Conservation (phyloP, 2,888 invertebrate genomes). For the Acronicta psi region DNA sequence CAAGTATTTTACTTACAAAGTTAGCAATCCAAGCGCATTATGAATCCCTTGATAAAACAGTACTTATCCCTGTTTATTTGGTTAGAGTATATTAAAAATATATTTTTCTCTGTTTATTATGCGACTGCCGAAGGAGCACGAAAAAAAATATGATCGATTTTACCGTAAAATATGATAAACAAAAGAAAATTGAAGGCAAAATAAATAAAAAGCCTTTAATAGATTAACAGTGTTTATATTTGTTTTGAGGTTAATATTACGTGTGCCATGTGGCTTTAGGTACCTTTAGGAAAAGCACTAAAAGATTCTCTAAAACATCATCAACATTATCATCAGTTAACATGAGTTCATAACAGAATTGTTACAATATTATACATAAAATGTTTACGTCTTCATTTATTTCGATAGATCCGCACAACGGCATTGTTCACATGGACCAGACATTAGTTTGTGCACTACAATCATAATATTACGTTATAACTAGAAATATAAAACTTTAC, state of each 20-base stretch:
- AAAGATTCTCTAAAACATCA: conserved; percentile 82
- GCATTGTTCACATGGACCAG: conserved; percentile 48
- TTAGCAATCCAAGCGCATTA: no score
- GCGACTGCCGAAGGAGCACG: no score
- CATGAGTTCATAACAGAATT: conserved; percentile 76
- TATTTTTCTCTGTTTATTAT: no score
- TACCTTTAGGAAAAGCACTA: conserved; percentile 84
- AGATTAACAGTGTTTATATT: conserved; percentile 89
- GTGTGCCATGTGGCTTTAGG: conserved; percentile 84
- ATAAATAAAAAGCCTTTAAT: conserved; percentile 67
- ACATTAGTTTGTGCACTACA: conserved; percentile 82
- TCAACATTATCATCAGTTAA: conserved; percentile 79
- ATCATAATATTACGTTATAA: conserved; percentile 71
- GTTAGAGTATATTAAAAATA: no score
- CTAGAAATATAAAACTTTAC: conserved; percentile 77
- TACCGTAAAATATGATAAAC: no score
- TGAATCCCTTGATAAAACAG: no score
- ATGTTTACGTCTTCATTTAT: conserved; percentile 58
- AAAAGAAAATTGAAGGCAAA: no score
- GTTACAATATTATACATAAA: conserved; percentile 72
- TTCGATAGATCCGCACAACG: conserved; percentile 31
- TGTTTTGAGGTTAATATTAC: conserved; percentile 87
- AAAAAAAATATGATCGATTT: no score
- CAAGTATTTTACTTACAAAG: no score
- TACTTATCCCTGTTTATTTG: no score